Evolutionary conservation across 1,140 invertebrate genomes (phyloP), one percentile per base, ranked within the genome.

Genomic region (Meloidogyne floridensis): DNA sequence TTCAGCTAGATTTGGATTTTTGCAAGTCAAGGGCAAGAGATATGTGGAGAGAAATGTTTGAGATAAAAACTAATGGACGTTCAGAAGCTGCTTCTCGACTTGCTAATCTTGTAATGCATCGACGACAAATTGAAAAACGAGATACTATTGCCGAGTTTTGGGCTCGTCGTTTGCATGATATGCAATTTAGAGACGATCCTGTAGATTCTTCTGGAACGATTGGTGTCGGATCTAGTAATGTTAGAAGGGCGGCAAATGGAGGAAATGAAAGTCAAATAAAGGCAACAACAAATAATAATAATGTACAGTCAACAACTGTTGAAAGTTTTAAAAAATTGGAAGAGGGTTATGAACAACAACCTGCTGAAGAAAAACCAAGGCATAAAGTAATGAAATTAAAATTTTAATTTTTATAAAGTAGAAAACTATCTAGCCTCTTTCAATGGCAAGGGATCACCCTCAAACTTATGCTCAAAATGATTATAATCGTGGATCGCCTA

Each of bases 21-120:
- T 87, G 86, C 70, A 87, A 87, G 76, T 80, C 87, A 20, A 84
- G 87, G 6, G 53, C 87, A 11, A 84, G 86, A 9, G 86, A 87
- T 75, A 88, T 87, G 85, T 87, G 86, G 84, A 86, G 80, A 43
- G 86, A 87, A 80, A 86, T 87, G 85, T 83, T 87, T 59, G 86
- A 87, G 53, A 85, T 87, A 20, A 80, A 73, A 18, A 85, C 87
- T 4, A 81, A 77, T 51, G 80, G 80, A 2, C 69, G 56, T 13
- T 54, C 80, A 53, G 85, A 20, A 51, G 32, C 72, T 13, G 65
- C 87, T 20, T 80, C 86, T 20, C 81, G 86, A 20, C 32, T 82
- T 18, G 81, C 81, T 32, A 65, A 82, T 32, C 65, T 87, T n/a
- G 69, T 86, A 7, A 71, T 81, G 80, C 70, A 82, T 79, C 72